Conservation (phyloP, 2,113 vertebrate genomes). For the Microtus ochrogaster region DNA sequence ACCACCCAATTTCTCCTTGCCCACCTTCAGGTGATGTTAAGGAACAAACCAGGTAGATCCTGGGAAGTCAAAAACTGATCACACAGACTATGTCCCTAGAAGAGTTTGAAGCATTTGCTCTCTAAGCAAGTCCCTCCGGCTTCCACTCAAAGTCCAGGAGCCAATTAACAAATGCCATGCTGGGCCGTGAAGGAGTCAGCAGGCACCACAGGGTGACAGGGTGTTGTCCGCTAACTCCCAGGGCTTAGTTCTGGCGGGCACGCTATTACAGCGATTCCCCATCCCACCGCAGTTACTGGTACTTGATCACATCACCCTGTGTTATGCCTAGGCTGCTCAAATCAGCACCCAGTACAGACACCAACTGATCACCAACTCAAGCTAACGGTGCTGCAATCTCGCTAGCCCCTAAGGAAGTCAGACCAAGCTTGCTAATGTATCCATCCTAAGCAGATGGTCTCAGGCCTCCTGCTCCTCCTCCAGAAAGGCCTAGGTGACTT, state of each 20-base stretch:
- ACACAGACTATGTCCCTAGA: neutral
- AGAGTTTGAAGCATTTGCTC: neutral
- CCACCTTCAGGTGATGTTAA: neutral
- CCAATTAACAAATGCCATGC: slow-evolving; percentile 7
- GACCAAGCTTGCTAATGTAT: slow-evolving; percentile 4
- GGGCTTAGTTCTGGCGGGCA: neutral
- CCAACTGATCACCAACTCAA: neutral
- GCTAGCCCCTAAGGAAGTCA: neutral
- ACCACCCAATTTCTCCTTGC: neutral
- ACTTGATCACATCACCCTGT: neutral
- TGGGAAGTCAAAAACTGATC: neutral
- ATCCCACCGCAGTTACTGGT: neutral
- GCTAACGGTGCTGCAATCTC: slow-evolving; percentile 11
- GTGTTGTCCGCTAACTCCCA: neutral
- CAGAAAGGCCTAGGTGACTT: neutral
- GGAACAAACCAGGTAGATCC: neutral
- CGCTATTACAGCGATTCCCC: neutral
- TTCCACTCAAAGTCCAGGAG: slow-evolving; percentile 14
- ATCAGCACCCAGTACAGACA: neutral
- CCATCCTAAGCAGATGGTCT: slow-evolving; percentile 1
- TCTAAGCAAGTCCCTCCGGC: slow-evolving; percentile 7
- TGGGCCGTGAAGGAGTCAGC: neutral
- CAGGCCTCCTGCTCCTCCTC: neutral
- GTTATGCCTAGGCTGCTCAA: neutral
- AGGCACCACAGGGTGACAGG: neutral